Evolutionary conservation across 2,113 vertebrate genomes (phyloP), one percentile per base, ranked within the genome.

Genomic region (Bubo blakistoni): DNA sequence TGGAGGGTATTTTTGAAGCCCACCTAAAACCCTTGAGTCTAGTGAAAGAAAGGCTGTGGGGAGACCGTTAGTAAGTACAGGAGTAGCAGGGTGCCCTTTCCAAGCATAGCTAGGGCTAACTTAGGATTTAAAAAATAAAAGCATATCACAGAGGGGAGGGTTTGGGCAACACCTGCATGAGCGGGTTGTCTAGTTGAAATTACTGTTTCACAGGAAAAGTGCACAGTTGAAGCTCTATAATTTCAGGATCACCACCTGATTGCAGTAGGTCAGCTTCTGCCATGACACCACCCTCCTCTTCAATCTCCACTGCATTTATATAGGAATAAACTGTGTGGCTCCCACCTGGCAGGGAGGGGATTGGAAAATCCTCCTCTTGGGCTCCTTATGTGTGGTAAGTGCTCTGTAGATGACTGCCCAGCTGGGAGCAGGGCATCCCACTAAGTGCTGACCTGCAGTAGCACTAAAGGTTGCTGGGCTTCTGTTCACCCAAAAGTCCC

Each of bases 331-430:
- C 16, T 11, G 4, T 1, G 2, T 38, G n/a, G 19, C n/a, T 86
- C 27, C 13, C 5, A 26, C 14, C 32, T n/a, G 32, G 46, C 40
- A 52, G 47, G 32, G 11, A 25, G 19, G 19, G 36, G 40, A 61
- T 25, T 1, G 1, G 17, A 51, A 70, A 69, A 51, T n/a, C 42
- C 29, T 67, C 16, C 11, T 49, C 10, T 44, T 38, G 22, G 20
- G 26, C 19, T 69, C 16, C 16, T 30, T 38, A 9, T 0, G 0
- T 16, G 18, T 49, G 5, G 4, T 9, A 49, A 46, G 10, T 52
- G 29, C 55, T 71, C 13, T 22, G 15, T 21, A 65, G 44, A 7
- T 34, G 66, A 13, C 21, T 55, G 21, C 2, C 1, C 27, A 44
- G 2, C 3, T 49, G 54, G 54, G 47, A 52, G 59, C n/a, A 17